These are phyloP conservation scores for Prinia subflava DNA, from an alignment of 2,113 vertebrate species.

Conservation along the genomic window DNA sequence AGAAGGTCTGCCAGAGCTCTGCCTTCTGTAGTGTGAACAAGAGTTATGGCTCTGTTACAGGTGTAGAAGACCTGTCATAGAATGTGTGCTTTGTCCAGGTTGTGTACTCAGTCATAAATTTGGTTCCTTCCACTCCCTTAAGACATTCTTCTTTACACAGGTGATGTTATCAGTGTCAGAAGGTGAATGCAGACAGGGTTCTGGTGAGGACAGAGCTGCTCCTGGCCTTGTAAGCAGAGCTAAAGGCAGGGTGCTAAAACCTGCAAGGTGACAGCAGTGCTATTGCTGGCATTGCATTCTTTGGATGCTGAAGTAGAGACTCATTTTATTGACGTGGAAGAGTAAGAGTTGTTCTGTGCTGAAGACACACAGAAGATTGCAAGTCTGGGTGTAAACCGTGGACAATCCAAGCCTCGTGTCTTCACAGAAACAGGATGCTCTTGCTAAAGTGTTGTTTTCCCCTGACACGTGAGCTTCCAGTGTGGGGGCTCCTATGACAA, in stretches of 20 bases:
- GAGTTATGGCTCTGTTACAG: neutral
- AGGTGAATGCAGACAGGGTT: neutral
- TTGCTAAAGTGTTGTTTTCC: neutral
- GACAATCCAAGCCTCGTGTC: neutral
- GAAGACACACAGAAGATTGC: neutral
- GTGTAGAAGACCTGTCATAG: neutral
- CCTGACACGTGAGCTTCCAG: neutral
- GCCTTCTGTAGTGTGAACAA: neutral
- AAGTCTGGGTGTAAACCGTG: neutral
- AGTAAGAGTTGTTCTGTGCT: neutral
- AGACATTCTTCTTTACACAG: neutral
- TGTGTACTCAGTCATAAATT: neutral
- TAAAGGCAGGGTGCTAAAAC: neutral
- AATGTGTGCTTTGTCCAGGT: neutral
- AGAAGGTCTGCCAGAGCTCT: neutral
- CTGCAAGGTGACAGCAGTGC: neutral
- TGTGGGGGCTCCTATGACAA: neutral
- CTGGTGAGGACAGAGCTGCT: neutral
- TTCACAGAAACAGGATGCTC: neutral
- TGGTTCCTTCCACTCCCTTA: neutral
- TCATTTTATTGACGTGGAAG: neutral
- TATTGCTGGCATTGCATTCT: neutral
- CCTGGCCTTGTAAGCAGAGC: neutral
- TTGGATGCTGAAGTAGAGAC: neutral
- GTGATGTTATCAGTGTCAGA: neutral